Conservation (phyloP, 64 coral and sea anemone genomes). For the Anthopleura sola region DNA sequence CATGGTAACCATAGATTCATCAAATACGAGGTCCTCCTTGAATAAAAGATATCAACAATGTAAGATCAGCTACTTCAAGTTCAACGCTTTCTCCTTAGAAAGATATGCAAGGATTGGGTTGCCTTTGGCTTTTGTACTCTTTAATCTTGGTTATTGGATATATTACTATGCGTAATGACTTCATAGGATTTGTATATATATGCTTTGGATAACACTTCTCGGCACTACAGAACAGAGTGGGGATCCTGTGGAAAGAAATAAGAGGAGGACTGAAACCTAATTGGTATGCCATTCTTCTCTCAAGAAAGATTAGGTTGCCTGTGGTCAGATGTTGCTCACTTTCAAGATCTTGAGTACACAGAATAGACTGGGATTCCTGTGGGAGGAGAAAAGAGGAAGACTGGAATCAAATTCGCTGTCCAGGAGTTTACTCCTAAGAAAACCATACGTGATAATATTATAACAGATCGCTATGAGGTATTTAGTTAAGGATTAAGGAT, state of each 20-base stretch:
- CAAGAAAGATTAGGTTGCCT: background rate
- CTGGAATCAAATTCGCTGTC: no score
- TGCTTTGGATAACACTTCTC: background rate
- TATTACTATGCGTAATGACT: no score
- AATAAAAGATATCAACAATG: background rate
- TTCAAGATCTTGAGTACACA: no score
- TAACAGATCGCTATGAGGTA: no score
- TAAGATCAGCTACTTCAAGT: slow-evolving; percentile 35
- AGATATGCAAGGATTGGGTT: slow-evolving; percentile 41
- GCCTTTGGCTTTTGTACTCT: slow-evolving; percentile 33
- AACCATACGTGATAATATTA: no score
- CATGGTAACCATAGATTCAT: background rate
- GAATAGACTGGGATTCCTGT: no score
- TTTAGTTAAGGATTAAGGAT: no score
- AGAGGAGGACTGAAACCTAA: background rate
- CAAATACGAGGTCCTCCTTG: background rate
- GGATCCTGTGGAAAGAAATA: background rate
- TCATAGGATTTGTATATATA: background rate
- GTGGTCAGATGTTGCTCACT: no score
- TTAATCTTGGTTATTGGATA: slow-evolving; percentile 48
- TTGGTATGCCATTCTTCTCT: background rate
- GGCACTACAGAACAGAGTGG: background rate
- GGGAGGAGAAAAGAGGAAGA: no score
- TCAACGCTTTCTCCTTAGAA: slow-evolving; percentile 42
- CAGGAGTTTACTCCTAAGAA: no score